Base-by-base conservation (phyloP, 1,140 invertebrate species). In the Amyelois transitella region DNA sequence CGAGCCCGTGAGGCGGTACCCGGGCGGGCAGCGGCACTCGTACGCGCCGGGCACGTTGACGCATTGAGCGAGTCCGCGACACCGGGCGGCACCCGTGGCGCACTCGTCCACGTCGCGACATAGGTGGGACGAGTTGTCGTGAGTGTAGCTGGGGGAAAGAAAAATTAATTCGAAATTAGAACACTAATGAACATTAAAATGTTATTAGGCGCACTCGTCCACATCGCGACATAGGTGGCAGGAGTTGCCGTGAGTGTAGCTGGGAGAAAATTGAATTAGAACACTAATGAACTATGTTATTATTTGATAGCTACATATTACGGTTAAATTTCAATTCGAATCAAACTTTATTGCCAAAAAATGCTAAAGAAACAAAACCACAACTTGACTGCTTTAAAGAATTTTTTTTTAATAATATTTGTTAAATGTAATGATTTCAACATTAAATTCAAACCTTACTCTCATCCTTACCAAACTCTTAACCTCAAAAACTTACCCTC, bases 31-130 rank as follows among this genome's bases (percentile, higher is more conserved):
- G 58, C 86, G 73, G 77, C 95, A 96, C 63, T 91, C 86, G 70
- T 91, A 94, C 14, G 90, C 89, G 43, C 95, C 95, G 7, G 92
- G 90, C 22, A 92, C 86, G 79, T 96, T 97, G 14, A 92, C 82
- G 86, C 93, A 94, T 67, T 94, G 93, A 2, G 95, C 94, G 66
- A 96, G 94, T 0, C 94, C 95, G 68, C 92, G 91, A 73, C 96
- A 96, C 2, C 88, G 93, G 81, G 90, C 88, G 2, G 88, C 81
- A 58, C 61, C 89, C 77, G 18, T 75, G 12, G 84, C 66, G 62
- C 92, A 93, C 75, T 93, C 92, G 73, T 93, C 92, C 20, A 92
- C 87, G 68, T 93, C 95, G 55, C 94, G 93, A 67, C 95, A 96
- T 61, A 94, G 90, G 84, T 96, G 94, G 1, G 93, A 93, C 47